These are phyloP conservation scores for Odocoileus virginianus DNA, from an alignment of 2,113 vertebrate species.

Conservation along the genomic window DNA sequence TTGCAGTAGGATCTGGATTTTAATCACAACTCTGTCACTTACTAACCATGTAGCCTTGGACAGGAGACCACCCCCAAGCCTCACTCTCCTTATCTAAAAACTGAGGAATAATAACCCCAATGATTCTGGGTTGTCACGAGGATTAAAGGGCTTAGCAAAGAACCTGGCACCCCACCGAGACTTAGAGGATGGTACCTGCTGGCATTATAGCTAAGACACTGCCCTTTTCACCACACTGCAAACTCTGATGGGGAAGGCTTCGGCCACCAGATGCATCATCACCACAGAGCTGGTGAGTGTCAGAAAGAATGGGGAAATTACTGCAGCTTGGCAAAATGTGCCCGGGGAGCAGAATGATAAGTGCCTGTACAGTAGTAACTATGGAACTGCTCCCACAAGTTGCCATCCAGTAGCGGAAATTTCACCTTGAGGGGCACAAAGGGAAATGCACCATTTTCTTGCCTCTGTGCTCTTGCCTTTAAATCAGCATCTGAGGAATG, in stretches of 20 bases:
- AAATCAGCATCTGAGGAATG: slow-evolving; percentile 13
- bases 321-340: slow-evolving; percentile 34
- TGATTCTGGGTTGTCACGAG: not conserved
- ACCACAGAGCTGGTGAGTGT: slow-evolving; percentile 12
- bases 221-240: not conserved
- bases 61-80: not conserved
- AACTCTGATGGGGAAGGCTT: not conserved
- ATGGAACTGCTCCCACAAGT: not conserved
- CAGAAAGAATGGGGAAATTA: slow-evolving; percentile 11
- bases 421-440: slow-evolving; percentile 41
- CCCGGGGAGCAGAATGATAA: slow-evolving; percentile 51
- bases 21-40: not conserved
- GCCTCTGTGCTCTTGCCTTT: slow-evolving; percentile 22
- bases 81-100: not conserved
- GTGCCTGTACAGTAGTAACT: not conserved
- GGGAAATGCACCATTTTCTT: not conserved
- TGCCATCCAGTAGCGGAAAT: not conserved
- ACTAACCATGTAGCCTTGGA: not conserved
- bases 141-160: not conserved
- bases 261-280: slow-evolving; percentile 30
- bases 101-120: not conserved
- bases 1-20: not conserved
- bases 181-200: not conserved
- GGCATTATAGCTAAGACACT: not conserved
- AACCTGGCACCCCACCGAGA: not conserved